Conservation (phyloP, 2,113 vertebrate genomes). For the Trochalopteron elliotii region DNA sequence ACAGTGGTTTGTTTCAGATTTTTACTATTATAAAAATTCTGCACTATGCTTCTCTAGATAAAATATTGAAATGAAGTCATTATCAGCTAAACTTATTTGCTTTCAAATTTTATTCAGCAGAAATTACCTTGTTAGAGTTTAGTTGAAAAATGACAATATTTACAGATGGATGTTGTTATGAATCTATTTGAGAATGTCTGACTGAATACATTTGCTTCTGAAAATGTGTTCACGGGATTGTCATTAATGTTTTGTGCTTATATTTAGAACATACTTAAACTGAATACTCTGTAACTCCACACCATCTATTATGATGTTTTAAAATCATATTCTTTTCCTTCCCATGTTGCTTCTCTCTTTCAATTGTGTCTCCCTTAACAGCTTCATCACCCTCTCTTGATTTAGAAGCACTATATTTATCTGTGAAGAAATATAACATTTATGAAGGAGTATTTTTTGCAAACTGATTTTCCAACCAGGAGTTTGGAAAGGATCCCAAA, state of each 20-base stretch:
- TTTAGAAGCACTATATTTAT: neutral
- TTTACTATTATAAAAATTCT: neutral
- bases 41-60: neutral
- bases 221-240: neutral
- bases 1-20: neutral
- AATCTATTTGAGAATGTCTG: neutral
- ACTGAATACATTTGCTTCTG: neutral
- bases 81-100: neutral
- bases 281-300: neutral
- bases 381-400: neutral
- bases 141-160: slow-evolving; percentile 26
- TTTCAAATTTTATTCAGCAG: slow-evolving; percentile 22
- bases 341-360: neutral
- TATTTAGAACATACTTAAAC: neutral
- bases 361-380: neutral
- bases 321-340: neutral
- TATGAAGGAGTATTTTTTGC: slow-evolving; percentile 1
- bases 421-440: neutral
- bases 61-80: neutral
- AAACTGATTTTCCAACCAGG: slow-evolving; percentile 23
- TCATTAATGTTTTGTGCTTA: neutral
- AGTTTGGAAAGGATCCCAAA: slow-evolving; percentile 15
- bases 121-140: slow-evolving; percentile 18
- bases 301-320: neutral
- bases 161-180: neutral